phyloP scores from a whole-genome alignment of 2,113 vertebrate genomes.

The Vidua chalybeata region DNA sequence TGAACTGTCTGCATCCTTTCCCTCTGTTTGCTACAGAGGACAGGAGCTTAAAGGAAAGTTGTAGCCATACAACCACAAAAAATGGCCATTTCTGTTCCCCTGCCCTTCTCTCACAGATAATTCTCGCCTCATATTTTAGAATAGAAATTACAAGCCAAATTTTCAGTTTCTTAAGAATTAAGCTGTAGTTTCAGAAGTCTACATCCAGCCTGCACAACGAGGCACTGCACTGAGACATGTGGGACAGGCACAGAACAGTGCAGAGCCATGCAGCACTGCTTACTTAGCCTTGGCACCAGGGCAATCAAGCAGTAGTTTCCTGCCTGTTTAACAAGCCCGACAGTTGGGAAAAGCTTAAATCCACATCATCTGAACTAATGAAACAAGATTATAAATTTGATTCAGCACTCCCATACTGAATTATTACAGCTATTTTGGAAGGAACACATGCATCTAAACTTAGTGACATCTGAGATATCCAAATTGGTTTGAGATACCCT shows the following conservation, averaged over 20 bases:
- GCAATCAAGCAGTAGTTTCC: background rate
- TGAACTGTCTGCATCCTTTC: background rate
- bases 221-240: rapidly evolving
- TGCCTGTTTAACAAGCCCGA: background rate
- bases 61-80: background rate
- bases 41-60: background rate
- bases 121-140: background rate
- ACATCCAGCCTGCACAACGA: rapidly evolving
- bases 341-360: background rate
- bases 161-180: background rate
- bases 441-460: background rate
- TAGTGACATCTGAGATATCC: background rate
- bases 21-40: background rate
- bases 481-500: background rate
- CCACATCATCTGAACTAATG: background rate
- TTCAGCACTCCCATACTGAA: background rate
- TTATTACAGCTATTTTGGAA: background rate
- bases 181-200: background rate
- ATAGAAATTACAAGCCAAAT: background rate
- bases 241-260: too few relatives aligned
- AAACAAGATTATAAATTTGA: background rate
- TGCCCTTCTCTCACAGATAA: background rate
- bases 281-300: background rate
- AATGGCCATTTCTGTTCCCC: background rate
- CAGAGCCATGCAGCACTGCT: rapidly evolving